Base-by-base conservation (phyloP, 2,888 invertebrate species). In the Psococerastis gibbosa region DNA sequence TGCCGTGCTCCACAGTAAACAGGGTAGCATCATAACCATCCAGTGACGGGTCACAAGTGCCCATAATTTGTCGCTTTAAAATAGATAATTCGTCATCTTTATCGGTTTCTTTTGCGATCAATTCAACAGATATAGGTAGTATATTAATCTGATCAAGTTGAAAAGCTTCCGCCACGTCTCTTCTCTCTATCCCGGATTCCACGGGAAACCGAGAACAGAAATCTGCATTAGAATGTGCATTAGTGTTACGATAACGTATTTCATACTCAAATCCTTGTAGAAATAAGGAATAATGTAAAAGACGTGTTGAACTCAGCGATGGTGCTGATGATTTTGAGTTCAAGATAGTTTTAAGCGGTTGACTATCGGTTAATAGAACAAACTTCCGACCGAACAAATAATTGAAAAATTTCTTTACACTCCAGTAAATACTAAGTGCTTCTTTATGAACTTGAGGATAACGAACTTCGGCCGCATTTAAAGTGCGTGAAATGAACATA, bases 391-490 rank as follows among this genome's bases (percentile, higher is more conserved):
- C 45, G 34, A 20, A 45, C 6, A 45, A 2, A 27, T 32, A 45
- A 11, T 45, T 43, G 33, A 17, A 32, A 27, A 45, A 45, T 23
- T 46, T 48, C 1, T 11, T 33, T 9, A 48, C 45, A 2, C 32
- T 32, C 42, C 34, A 48, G 9, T 44, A 43, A 11, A 48, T 43
- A 11, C 43, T 46, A 5, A 46, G 16, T 2, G 45, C 49, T 27
- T 50, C 48, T 22, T 47, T 46, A 41, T 50, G 49, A 2, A 50
- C 34, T 41, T 48, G 50, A 9, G 45, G 43, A 34, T 49, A 49
- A 8, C 42, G 32, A 6, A 22, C n/a, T 42, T 48, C 48, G n/a
- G 33, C 20, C 16, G 32, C n/a, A 17, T n/a, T 43, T 15, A 47
- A 34, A 1, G 46, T 43, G 34, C 46, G 22, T 2, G 45, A 47